Conservation (phyloP, 2,797 vertebrate species). For the Anableps anableps region DNA sequence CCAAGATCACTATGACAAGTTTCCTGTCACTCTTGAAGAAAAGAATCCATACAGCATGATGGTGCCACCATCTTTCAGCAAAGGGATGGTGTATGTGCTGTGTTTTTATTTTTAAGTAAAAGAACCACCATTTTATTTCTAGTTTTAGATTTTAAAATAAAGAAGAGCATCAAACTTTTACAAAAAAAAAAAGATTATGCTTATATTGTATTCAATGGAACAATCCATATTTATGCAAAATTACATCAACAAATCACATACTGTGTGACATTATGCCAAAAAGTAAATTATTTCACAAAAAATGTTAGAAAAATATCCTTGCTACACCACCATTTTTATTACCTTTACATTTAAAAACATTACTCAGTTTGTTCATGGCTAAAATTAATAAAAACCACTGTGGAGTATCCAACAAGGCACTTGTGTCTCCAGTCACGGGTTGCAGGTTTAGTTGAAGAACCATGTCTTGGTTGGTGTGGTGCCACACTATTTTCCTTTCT, state of each 20-base stretch:
- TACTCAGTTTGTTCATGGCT: too few relatives aligned
- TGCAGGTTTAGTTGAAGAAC: too few relatives aligned
- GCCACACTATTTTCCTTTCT: too few relatives aligned
- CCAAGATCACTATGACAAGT: not conserved
- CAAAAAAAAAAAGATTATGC: not conserved
- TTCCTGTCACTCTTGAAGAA: not conserved
- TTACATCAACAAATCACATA: not conserved
- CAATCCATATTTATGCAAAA: not conserved
- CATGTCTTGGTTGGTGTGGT: too few relatives aligned
- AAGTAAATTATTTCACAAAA: too few relatives aligned
- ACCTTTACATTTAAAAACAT: too few relatives aligned
- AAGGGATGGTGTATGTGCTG: not conserved
- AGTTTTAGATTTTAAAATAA: slow-evolving; percentile 1
- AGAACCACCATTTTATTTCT: not conserved
- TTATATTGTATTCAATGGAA: not conserved
- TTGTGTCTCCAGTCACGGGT: too few relatives aligned
- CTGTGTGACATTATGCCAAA: too few relatives aligned
- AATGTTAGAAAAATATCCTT: too few relatives aligned
- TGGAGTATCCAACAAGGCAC: too few relatives aligned
- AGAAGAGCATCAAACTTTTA: not conserved
- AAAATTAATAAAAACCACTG: too few relatives aligned
- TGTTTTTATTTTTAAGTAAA: not conserved
- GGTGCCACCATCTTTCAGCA: not conserved
- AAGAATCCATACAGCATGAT: not conserved
- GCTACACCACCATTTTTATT: too few relatives aligned